These are phyloP conservation scores for Rousettus leschenaultii DNA, from an alignment of 2,113 vertebrate genomes.

Conservation along the genomic window DNA sequence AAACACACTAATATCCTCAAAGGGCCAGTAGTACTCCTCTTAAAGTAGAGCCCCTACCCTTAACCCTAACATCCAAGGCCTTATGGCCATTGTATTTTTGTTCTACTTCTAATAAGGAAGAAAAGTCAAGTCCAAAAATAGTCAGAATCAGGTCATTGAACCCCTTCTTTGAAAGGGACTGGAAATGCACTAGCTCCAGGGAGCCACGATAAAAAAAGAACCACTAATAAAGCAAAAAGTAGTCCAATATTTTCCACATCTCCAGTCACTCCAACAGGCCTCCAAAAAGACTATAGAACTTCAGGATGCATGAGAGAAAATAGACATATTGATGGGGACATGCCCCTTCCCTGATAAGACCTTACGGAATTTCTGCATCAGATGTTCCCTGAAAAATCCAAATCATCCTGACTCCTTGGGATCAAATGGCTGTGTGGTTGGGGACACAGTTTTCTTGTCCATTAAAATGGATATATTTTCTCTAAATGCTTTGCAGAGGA, in stretches of 20 bases:
- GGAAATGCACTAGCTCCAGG: neutral
- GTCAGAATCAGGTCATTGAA: neutral
- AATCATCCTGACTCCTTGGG: neutral
- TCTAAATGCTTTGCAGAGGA: neutral
- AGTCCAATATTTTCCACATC: neutral
- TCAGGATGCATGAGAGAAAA: neutral
- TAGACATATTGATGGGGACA: neutral
- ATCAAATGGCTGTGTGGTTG: neutral
- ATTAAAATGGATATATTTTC: neutral
- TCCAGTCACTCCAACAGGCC: neutral
- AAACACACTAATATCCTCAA: neutral
- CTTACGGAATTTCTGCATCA: neutral
- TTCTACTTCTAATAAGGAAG: neutral
- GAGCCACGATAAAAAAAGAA: neutral
- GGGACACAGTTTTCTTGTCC: neutral
- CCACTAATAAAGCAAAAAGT: neutral
- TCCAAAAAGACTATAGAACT: neutral
- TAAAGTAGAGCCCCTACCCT: neutral
- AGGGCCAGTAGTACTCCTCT: neutral
- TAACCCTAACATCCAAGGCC: neutral
- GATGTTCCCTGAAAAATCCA: neutral
- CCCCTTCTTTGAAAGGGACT: neutral
- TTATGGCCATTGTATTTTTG: too few relatives aligned
- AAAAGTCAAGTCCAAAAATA: neutral
- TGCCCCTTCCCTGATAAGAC: neutral